Evolutionary conservation across 2,888 invertebrate genomes (phyloP).

Genomic region (Myopa tessellatipennis): DNA sequence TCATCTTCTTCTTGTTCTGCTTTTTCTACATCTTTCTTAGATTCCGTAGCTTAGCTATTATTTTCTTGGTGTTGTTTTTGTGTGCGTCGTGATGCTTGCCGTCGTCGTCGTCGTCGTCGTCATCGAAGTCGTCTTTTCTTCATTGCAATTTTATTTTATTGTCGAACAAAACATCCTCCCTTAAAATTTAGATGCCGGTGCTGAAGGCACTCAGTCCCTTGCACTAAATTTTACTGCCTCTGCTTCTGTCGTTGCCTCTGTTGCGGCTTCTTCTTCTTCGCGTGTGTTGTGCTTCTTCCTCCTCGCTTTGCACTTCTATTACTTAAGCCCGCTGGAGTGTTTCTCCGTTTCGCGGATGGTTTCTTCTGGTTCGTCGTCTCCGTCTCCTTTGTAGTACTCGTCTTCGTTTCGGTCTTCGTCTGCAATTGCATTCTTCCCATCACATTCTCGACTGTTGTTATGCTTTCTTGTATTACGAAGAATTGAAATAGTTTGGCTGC

Average conservation of each 20-base stretch:
- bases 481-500: constrained; percentile 41
- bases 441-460: constrained; percentile 31
- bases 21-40: constrained; percentile 1
- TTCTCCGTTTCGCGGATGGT: not conserved
- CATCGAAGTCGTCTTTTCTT: not conserved
- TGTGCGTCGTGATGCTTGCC: not conserved
- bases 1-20: not conserved
- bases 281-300: not conserved
- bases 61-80: constrained; percentile 5
- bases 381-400: not conserved
- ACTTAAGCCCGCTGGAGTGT: not conserved
- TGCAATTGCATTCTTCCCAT: constrained; percentile 18
- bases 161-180: constrained; percentile 16
- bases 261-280: not conserved
- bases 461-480: constrained; percentile 20
- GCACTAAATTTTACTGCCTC: constrained; percentile 13
- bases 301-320: not conserved
- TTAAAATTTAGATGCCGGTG: constrained; percentile 11
- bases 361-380: constrained; percentile 8
- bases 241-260: constrained; percentile 15
- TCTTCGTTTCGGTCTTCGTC: not conserved
- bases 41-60: not conserved
- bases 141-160: not conserved
- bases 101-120: not conserved
- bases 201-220: constrained; percentile 3